Base-by-base conservation (phyloP, 2,113 vertebrate genomes). In the Bos indicus region DNA sequence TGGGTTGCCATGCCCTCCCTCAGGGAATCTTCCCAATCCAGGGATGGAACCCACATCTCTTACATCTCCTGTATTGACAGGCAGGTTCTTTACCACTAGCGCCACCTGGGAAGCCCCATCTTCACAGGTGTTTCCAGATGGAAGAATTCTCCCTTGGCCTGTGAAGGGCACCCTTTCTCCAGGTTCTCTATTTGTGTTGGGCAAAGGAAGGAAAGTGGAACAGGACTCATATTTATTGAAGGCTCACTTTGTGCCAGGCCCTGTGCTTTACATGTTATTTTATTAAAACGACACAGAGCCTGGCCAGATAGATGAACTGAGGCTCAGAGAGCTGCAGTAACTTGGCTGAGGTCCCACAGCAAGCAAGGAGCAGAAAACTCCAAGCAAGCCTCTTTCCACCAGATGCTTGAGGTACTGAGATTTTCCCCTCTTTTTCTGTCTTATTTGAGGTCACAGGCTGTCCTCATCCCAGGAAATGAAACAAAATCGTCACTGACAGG, bases 371-470 rank as follows among this genome's bases (percentile, higher is more conserved):
- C 60, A 52, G 33, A 88, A 11, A 54, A 85, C 94, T 51, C 30
- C 60, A 95, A 94, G 30, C n/a, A 94, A 95, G 26, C 25, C 40
- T 48, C 33, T 83, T 71, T 51, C 78, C 21, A 87, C 57, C 25
- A 81, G 62, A 90, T 48, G 16, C 74, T 90, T 90, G 60, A 92
- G 52, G 62, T 36, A 33, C 11, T 51, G 62, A 85, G 40, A 59
- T 36, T 9, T 19, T 2, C 1, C 0, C 3, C 57, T 95, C 52
- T 64, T 60, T 56, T 77, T 48, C 90, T 91, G 1, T 97, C 28
- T 88, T 52, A 96, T 91, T 86, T 83, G 51, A 98, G 89, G 82
- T 89, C 77, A 96, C 59, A 94, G 56, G 77, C 91, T 86, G 54
- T 88, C 60, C 51, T 96, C 28, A 95, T 71, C 59, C 48, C 91